Evolutionary conservation across 2,888 invertebrate species (phyloP).

Genomic region (Chesias legatella): DNA sequence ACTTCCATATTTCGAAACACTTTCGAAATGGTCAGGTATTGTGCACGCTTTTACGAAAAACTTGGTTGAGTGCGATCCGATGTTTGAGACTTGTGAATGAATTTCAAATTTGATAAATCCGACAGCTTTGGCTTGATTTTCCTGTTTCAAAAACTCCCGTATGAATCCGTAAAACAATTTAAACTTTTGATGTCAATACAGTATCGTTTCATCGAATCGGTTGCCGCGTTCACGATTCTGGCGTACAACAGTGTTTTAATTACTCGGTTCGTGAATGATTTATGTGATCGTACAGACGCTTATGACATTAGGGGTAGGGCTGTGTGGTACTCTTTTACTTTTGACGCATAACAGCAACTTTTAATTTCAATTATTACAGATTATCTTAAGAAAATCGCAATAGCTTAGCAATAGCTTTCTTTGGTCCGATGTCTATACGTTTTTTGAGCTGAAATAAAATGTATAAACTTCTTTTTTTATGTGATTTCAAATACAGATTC

Average conservation of each 20-base stretch:
- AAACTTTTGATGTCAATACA: too few species aligned
- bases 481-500: too few species aligned
- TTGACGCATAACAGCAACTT: too few species aligned
- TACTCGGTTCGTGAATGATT: conserved; percentile 78
- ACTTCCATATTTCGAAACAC: conserved; percentile 61
- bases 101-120: conserved; percentile 3
- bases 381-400: too few species aligned
- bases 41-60: conserved; percentile 53
- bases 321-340: too few species aligned
- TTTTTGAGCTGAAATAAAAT: too few species aligned
- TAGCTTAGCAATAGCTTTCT: too few species aligned
- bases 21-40: conserved; percentile 55
- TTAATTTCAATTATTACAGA: too few species aligned
- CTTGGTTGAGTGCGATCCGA: conserved; percentile 17
- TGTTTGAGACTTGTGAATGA: conserved; percentile 14
- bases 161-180: too few species aligned
- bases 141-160: too few species aligned
- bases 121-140: not conserved
- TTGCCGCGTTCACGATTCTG: conserved; percentile 47
- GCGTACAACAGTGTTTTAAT: conserved; percentile 76
- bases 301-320: conserved; percentile 27
- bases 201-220: not conserved
- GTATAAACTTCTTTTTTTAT: too few species aligned
- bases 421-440: too few species aligned
- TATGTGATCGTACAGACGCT: conserved; percentile 52